phyloP scores from a whole-genome alignment of 2,797 vertebrate genomes.

The Alca torda region DNA sequence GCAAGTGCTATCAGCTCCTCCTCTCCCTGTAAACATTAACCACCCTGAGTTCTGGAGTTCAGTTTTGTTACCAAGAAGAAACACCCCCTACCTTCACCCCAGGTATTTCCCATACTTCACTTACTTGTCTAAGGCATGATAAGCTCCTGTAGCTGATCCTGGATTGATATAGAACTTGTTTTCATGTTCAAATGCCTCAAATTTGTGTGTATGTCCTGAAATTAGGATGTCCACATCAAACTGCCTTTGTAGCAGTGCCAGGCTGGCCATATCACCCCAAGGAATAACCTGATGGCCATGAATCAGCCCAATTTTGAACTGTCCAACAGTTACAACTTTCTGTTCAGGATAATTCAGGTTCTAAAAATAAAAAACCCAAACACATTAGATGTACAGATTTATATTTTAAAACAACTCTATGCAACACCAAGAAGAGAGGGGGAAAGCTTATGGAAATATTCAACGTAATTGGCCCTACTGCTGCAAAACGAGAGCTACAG shows the following conservation, averaged over 20 bases:
- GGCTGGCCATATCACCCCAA: slow-evolving; percentile 97
- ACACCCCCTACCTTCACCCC: background rate
- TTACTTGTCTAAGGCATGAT: slow-evolving; percentile 95
- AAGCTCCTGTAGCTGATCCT: slow-evolving; percentile 96
- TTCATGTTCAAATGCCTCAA: slow-evolving; percentile 98
- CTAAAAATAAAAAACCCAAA: slow-evolving; percentile 64
- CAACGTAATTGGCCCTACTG: background rate
- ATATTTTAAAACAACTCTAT: background rate
- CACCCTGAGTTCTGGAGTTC: background rate
- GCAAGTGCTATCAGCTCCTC: background rate
- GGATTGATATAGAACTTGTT: slow-evolving; percentile 99
- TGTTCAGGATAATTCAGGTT: slow-evolving; percentile 98
- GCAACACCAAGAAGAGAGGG: background rate
- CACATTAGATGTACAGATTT: background rate
- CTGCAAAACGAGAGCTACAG: background rate
- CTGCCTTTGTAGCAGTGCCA: slow-evolving; percentile 94
- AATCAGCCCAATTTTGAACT: slow-evolving; percentile 98
- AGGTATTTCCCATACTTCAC: background rate
- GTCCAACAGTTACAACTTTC: slow-evolving; percentile 98
- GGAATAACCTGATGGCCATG: slow-evolving; percentile 98
- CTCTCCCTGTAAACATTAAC: background rate
- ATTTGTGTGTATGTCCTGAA: slow-evolving; percentile 98
- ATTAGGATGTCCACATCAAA: slow-evolving; percentile 99
- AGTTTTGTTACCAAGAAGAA: background rate
- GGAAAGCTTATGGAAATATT: background rate